Base-by-base conservation (phyloP, 2,797 vertebrate genomes). In the Scyliorhinus canicula region DNA sequence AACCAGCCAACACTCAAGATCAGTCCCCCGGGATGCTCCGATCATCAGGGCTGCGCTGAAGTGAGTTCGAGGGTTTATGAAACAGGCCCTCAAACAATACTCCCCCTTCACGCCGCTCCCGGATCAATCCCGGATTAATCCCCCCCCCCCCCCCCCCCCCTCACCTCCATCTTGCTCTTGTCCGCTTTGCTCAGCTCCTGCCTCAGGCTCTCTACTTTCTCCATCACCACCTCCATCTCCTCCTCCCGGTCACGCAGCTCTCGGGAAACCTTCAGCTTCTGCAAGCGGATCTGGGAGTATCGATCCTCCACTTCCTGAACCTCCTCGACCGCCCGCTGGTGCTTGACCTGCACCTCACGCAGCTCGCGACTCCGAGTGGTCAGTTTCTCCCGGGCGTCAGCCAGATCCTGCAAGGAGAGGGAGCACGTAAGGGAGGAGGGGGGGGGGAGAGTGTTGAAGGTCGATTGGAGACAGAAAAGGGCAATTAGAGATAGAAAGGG, bases 21-120 rank as follows among this genome's bases (percentile, higher is more conserved):
- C 44, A 47, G 19, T 24, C 21, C 11, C 77, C 14, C 44, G 95
- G 95, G 57, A 95, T 67, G 74, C 95, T 95, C 52, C 26, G 44
- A 8, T 84, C 55, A 7, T 19, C 40, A 55, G 67, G 88, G 26
- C 88, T 67, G 65, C 26, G 65, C 24, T 67, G 65, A 26, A 71
- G 93, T 96, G 95, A 47, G 95, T 95, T 86, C 95, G 84, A 24
- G 95, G 2, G 77, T 8, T 91, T 95, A 95, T 93, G 95, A 93
- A 96, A 95, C 95, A 95, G 69, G 86, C 95, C 95, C 86, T 31
- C 95, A 95, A 95, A 95, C 88, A 82, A 95, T 96, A 95, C 96
- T 91, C 93, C 26, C 95, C 71, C 95, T 95, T 95, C 96, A 40
- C 1, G 40, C 79, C 14, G 8, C 60, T 93, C 90, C 96, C 95